Base-by-base conservation (phyloP, 2,113 vertebrate genomes). In the Dendrocopos noguchii region DNA sequence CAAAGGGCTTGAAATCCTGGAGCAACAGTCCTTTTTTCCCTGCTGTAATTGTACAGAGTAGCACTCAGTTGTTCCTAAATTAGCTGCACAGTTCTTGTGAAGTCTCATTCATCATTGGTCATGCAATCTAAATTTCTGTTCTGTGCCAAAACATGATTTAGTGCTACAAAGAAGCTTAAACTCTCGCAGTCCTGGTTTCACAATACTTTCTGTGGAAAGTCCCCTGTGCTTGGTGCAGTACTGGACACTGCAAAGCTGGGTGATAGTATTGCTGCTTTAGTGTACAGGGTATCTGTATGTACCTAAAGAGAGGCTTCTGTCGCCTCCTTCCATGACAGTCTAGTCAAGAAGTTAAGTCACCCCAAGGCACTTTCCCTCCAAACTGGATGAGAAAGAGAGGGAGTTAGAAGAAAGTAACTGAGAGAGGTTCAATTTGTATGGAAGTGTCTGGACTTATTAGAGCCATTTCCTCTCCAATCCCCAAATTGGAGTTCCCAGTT, bases 41-140 rank as follows among this genome's bases (percentile, higher is more conserved):
- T 27, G 3, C 61, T 83, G 9, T 88, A 90, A 86, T 83, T 83
- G 46, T 52, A 55, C 21, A 56, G 64, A 80, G 34, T 11, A 71
- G 19, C 29, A 60, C 31, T 91, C 60, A 31, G 82, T 87, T 85
- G 59, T 85, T 94, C 76, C 53, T 91, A 67, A 90, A 90, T 94
- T 67, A 91, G 80, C 52, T 87, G 52, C 72, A 42, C 47, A 72
- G 61, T 91, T 94, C 80, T 80, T 91, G n/a, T 52, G 82, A 91
- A 88, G 76, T 86, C 88, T 86, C 22, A 46, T 47, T 59, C 18
- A 12, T 80, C 76, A 52, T 88, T 64, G 68, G 85, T 88, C 47
- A 27, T 36, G 53, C 65, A 80, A 7, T 85, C 46, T 85, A 14
- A 90, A 85, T 80, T 84, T 52, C 25, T 68, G 25, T 31, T 80